These are phyloP conservation scores for Dipodomys spectabilis DNA, from an alignment of 2,113 vertebrate genomes.

Conservation along the genomic window DNA sequence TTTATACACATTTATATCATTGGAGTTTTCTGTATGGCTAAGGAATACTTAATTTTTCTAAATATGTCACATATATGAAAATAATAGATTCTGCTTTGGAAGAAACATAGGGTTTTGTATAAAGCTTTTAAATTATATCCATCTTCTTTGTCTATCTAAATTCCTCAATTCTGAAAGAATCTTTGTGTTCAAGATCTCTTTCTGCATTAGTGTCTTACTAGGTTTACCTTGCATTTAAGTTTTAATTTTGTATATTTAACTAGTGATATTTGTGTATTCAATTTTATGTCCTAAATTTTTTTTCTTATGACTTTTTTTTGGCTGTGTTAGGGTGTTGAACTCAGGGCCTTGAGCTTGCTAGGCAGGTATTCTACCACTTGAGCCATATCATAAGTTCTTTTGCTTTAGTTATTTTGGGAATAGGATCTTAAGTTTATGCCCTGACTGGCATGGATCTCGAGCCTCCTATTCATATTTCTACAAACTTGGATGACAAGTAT, in stretches of 20 bases:
- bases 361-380: no score
- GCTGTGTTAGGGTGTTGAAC: no score
- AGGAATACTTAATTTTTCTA: neutral
- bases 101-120: neutral
- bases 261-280: neutral
- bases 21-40: neutral
- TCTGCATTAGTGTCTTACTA: neutral
- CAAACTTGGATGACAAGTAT: no score
- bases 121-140: constrained; percentile 16
- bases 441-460: no score
- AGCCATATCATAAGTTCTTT: no score
- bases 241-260: constrained; percentile 13
- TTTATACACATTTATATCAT: neutral
- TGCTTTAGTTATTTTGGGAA: no score
- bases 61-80: constrained; percentile 40
- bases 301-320: neutral
- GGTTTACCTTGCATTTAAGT: neutral
- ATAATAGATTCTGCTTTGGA: constrained; percentile 41
- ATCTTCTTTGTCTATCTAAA: constrained; percentile 27
- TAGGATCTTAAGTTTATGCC: no score
- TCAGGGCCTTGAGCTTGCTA: no score
- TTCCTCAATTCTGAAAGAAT: neutral
- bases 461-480: no score
- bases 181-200: neutral
- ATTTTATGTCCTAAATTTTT: constrained; percentile 21